Evolutionary conservation across 2,113 vertebrate species (phyloP).

Genomic region (Monarcha castaneiventris): DNA sequence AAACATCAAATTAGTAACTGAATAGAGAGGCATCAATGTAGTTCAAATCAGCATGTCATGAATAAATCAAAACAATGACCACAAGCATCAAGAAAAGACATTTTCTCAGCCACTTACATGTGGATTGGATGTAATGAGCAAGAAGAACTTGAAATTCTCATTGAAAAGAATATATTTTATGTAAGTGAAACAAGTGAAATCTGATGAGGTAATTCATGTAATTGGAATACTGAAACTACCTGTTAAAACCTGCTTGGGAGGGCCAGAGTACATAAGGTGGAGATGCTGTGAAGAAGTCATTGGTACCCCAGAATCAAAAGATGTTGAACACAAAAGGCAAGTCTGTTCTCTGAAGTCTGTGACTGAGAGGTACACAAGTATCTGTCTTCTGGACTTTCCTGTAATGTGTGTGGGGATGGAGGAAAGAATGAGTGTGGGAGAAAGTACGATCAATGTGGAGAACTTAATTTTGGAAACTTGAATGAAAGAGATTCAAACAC

Average conservation of each 20-base stretch:
- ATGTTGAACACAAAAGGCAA: not conserved
- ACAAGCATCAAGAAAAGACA: not conserved
- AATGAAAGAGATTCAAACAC: not conserved
- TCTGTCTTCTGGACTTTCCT: not conserved
- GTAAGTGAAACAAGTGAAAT: not conserved
- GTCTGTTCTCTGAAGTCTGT: not conserved
- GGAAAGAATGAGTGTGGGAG: no score
- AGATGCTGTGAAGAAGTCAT: not conserved
- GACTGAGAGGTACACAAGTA: not conserved
- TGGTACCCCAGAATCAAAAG: not conserved
- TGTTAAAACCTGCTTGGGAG: not conserved
- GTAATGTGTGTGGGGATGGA: rapidly evolving
- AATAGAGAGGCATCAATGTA: not conserved
- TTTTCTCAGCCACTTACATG: not conserved
- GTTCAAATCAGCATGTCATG: not conserved
- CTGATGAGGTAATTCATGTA: not conserved
- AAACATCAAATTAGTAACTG: not conserved
- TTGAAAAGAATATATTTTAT: not conserved
- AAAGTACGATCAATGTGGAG: not conserved
- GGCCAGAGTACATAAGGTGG: not conserved
- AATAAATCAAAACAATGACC: not conserved
- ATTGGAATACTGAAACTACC: not conserved
- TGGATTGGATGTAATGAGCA: not conserved
- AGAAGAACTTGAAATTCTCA: not conserved
- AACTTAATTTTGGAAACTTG: not conserved